Evolutionary conservation across 2,888 invertebrate species (phyloP).

Genomic region (Neoscelio sp.): DNA sequence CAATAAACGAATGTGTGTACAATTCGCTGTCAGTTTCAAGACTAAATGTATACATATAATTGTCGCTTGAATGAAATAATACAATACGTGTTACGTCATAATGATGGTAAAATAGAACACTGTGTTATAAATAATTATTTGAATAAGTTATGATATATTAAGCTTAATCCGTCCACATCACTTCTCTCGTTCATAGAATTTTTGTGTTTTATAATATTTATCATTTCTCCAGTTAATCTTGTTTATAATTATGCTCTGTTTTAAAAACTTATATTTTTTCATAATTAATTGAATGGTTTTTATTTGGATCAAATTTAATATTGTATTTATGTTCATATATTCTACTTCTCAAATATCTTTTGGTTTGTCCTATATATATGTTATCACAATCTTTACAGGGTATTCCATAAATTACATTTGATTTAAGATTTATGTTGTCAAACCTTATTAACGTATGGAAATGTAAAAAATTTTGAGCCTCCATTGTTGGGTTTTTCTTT

Average conservation of each 20-base stretch:
- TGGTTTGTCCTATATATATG: constrained; percentile 36
- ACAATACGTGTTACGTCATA: too few species aligned
- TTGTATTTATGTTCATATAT: constrained; percentile 34
- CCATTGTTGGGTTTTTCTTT: too few species aligned
- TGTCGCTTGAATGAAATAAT: too few species aligned
- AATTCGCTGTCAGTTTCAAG: too few species aligned
- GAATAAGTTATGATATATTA: constrained; percentile 3
- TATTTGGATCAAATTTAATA: not conserved
- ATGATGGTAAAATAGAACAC: too few species aligned
- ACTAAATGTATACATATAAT: too few species aligned
- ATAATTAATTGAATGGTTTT: constrained; percentile 33
- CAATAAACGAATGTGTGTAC: too few species aligned
- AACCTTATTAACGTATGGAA: too few species aligned
- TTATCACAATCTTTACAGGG: constrained; percentile 17
- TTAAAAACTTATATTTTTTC: constrained; percentile 23
- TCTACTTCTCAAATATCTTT: constrained; percentile 5
- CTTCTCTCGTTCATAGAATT: constrained; percentile 15
- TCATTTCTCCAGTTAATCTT: constrained; percentile 36
- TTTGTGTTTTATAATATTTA: constrained; percentile 15
- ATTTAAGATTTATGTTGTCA: constrained; percentile 5
- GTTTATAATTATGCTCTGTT: constrained; percentile 21
- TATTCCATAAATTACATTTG: constrained; percentile 25
- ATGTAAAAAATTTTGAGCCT: too few species aligned
- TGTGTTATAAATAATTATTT: too few species aligned
- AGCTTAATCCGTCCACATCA: constrained; percentile 7